Evolutionary conservation across 1,140 invertebrate genomes (phyloP), one percentile per base, ranked within the genome.

Genomic region (Vanessa tameamea): DNA sequence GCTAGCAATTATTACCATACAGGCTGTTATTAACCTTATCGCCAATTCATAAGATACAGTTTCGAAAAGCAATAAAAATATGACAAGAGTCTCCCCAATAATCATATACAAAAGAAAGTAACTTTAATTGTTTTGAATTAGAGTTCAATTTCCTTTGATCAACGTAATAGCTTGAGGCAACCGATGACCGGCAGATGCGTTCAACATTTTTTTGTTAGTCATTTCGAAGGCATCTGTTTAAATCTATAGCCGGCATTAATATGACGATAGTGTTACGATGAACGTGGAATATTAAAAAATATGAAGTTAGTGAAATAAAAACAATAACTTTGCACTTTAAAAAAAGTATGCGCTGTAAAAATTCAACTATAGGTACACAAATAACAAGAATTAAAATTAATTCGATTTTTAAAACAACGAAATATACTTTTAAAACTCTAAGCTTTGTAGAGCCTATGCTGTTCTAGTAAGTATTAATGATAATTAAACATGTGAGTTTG

Each of bases 181-280:
- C 53, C 69, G 61, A 69, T 57, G 68, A 78, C 68, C 55, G 68
- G 77, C 83, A 85, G 83, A 83, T 85, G 83, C 71, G 64, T 76
- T 48, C 55, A 81, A 70, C 75, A 37, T 43, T 75, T 81, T 75
- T 81, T 82, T 77, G 73, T 79, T 77, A 80, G 72, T 81, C 73
- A 79, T 80, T 79, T 82, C 73, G 71, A 75, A 73, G 73, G 78
- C 82, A 81, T 85, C 79, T 82, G 83, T 83, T 73, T 75, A 73
- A 65, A 73, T 70, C 66, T 69, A 81, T 75, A 75, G 61, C 26
- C 20, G 50, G 61, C 47, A 61, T 63, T 69, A 69, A 69, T 69
- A 69, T 69, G 47, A 69, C 37, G 31, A 50, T 61, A 69, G 53
- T 59, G 61, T 53, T 37, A 64, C n/a, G 31, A 53, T 51, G 47